phyloP scores from a whole-genome alignment of 2,888 invertebrate species.

The Sminthurides aquaticus region DNA sequence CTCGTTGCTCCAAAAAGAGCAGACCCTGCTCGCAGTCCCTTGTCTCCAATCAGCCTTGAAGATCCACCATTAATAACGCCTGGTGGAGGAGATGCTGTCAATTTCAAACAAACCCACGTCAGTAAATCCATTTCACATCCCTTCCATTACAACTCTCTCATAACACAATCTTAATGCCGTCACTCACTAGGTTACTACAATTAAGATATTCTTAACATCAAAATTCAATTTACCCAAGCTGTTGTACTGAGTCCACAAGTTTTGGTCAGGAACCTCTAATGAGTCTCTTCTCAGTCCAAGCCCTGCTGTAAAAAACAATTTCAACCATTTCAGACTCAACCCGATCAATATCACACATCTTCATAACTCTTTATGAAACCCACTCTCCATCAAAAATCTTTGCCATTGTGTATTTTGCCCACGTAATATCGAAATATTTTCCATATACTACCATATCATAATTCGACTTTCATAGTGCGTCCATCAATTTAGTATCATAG shows the following conservation, averaged over 20 bases:
- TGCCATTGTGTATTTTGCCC: too few species aligned
- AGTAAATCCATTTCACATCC: background rate
- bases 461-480: too few species aligned
- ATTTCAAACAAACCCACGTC: background rate
- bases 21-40: conserved; percentile 49
- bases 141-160: too few species aligned
- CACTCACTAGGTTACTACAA: too few species aligned
- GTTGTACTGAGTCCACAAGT: conserved; percentile 34
- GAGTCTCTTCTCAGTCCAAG: conserved; percentile 41
- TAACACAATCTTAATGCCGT: too few species aligned
- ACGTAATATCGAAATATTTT: too few species aligned
- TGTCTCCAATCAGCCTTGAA: conserved; percentile 45
- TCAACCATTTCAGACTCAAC: too few species aligned
- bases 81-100: conserved; percentile 57
- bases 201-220: background rate
- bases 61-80: conserved; percentile 44
- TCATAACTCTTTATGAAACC: background rate
- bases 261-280: conserved; percentile 37
- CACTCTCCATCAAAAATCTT: background rate
- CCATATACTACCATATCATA: too few species aligned
- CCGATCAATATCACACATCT: background rate
- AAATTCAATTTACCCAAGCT: conserved; percentile 10
- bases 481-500: too few species aligned
- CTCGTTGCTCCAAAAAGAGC: conserved; percentile 67
- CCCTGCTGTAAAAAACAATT: conserved; percentile 37